Conservation (phyloP, 2,113 vertebrate genomes). For the Scolopax mira region DNA sequence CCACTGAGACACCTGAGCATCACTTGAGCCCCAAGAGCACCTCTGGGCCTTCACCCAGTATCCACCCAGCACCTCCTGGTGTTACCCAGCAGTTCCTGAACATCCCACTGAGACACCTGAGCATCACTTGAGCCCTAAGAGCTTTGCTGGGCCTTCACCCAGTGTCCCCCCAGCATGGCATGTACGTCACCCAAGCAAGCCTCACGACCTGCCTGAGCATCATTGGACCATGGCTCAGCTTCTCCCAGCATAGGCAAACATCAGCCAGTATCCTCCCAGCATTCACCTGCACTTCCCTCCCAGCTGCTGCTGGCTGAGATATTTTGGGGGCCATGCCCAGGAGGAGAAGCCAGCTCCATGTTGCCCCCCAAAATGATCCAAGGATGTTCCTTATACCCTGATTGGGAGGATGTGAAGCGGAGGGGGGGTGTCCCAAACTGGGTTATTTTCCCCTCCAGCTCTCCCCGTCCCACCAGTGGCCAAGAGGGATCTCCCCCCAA, state of each 20-base stretch:
- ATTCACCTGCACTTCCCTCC: fast-evolving
- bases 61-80: not conserved
- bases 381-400: not conserved
- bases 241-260: too few relatives aligned
- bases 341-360: fast-evolving
- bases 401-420: not conserved
- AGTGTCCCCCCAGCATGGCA: too few relatives aligned
- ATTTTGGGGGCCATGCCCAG: not conserved
- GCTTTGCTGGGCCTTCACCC: too few relatives aligned
- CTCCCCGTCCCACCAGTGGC: too few relatives aligned
- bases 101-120: too few relatives aligned
- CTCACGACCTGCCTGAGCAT: not conserved
- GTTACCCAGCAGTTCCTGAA: too few relatives aligned
- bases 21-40: not conserved
- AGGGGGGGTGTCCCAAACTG: not conserved
- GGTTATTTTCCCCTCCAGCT: not conserved
- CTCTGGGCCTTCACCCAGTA: not conserved
- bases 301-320: not conserved
- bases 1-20: not conserved
- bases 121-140: too few relatives aligned
- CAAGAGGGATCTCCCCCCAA: not conserved
- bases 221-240: not conserved
- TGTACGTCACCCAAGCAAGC: not conserved
- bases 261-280: not conserved
- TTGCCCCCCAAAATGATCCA: not conserved